Evolutionary conservation across 2,797 vertebrate genomes (phyloP), one percentile per base, ranked within the genome.

Genomic region (Ammospiza maritima): DNA sequence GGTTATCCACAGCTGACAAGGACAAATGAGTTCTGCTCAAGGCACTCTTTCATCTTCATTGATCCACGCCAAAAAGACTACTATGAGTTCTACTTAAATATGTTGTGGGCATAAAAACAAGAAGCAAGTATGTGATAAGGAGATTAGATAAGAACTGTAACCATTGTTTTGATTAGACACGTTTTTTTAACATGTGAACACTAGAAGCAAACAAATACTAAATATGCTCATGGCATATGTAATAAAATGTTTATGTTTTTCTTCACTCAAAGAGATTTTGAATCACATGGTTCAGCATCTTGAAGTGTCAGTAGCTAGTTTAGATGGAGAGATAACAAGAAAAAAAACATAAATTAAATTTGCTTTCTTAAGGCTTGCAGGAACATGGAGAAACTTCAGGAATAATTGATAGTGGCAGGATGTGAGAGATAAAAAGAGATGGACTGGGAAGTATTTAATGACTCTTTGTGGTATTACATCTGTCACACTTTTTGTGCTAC

Each of bases 401-500:
- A 97, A 96, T 96, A 98, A 98, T 94, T 96, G 96, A 97, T 94
- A 81, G 85, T 85, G 93, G 95, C 88, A 79, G 92, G 94, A 96
- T 94, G 92, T 97, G 73, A 94, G 81, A 97, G 92, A 97, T 93
- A 97, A 97, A 95, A 97, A 75, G 94, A 97, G 96, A 94, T 96
- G 95, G 93, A 96, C 93, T 98, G 91, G 95, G 95, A 97, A 97
- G 94, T 97, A 97, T 95, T 97, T 97, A 97, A 98, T 96, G 96
- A 93, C 90, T 97, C 92, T 97, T 97, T 94, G 93, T 97, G 91
- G 94, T 95, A 97, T 97, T 98, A 96, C 95, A 98, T 97, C 97
- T 97, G 97, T 97, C 97, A 98, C 93, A 95, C 96, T 97, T 97
- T 97, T 92, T 97, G 96, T 97, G 97, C 95, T 97, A 97, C 97